phyloP scores from a whole-genome alignment of 2,113 vertebrate species.

The Rhinopomastus cyanomelas region DNA sequence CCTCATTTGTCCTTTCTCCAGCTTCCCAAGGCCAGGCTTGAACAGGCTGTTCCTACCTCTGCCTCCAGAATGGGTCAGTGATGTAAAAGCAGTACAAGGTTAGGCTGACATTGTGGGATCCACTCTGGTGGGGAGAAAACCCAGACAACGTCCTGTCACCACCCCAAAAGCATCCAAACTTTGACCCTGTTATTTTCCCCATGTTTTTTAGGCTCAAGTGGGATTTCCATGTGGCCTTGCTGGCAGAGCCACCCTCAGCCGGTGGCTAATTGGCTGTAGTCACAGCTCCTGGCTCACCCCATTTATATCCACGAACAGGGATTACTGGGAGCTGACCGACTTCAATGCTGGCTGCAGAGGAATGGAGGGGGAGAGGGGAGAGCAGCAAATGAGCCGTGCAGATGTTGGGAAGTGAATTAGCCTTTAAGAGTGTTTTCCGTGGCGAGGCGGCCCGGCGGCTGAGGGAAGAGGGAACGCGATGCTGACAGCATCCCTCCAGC shows the following conservation, averaged over 20 bases:
- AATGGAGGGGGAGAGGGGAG: not conserved
- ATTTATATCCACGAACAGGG: not conserved
- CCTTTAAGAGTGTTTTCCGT: slow-evolving; percentile 24
- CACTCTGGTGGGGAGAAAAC: not conserved
- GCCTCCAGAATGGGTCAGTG: not conserved
- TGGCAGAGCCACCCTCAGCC: not conserved
- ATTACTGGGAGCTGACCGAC: slow-evolving; percentile 16
- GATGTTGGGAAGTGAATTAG: slow-evolving; percentile 57
- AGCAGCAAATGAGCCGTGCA: slow-evolving; percentile 54
- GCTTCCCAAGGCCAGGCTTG: not conserved
- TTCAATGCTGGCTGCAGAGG: not conserved
- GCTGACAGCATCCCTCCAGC: slow-evolving; percentile 50
- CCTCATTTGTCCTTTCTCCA: not conserved
- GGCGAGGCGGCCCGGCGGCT: not conserved
- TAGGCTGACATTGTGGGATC: not conserved
- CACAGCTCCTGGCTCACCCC: not conserved
- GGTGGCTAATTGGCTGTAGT: not conserved
- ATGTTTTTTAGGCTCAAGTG: accelerated
- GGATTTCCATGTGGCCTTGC: not conserved
- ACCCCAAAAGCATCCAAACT: not conserved
- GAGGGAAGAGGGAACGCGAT: not conserved
- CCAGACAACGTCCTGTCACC: accelerated
- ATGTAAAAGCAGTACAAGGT: not conserved
- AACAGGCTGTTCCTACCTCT: not conserved
- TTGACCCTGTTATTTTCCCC: accelerated